Evolutionary conservation across 2,113 vertebrate species (phyloP).

Genomic region (Aix galericulata): DNA sequence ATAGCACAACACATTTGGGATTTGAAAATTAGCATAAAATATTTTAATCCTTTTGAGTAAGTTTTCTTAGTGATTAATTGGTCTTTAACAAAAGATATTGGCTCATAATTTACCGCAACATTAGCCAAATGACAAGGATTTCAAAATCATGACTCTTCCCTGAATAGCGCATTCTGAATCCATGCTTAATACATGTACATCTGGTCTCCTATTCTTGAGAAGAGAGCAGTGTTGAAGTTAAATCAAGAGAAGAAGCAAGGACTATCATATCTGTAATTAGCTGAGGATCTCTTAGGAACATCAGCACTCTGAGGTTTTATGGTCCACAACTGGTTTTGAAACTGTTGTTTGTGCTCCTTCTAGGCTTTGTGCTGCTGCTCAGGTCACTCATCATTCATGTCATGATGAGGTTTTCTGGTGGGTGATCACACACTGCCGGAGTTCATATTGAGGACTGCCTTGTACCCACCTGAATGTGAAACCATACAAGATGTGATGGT

Average conservation of each 20-base stretch:
- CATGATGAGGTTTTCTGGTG: not conserved
- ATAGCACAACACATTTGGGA: not conserved
- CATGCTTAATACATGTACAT: not conserved
- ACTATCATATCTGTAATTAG: not conserved
- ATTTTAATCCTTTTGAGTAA: conserved; percentile 4
- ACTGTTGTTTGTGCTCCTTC: not conserved
- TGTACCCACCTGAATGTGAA: not conserved
- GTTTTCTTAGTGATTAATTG: not conserved
- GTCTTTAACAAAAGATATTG: not conserved
- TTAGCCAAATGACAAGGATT: not conserved
- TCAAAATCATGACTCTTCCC: not conserved
- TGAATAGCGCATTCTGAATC: not conserved
- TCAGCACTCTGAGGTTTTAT: not conserved
- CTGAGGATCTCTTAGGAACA: not conserved
- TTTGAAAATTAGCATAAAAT: conserved; percentile 9
- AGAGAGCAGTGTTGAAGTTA: not conserved
- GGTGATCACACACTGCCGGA: not conserved
- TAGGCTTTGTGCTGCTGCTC: not conserved
- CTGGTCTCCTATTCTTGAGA: not conserved
- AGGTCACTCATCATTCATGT: conserved; percentile 32
- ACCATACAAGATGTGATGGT: not conserved
- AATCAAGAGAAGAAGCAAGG: not conserved
- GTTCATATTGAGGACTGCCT: not conserved
- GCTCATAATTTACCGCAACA: not conserved
- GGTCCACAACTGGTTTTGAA: conserved; percentile 9